Base-by-base conservation (phyloP, 1,140 invertebrate species). In the Rhagoletis zephyria region DNA sequence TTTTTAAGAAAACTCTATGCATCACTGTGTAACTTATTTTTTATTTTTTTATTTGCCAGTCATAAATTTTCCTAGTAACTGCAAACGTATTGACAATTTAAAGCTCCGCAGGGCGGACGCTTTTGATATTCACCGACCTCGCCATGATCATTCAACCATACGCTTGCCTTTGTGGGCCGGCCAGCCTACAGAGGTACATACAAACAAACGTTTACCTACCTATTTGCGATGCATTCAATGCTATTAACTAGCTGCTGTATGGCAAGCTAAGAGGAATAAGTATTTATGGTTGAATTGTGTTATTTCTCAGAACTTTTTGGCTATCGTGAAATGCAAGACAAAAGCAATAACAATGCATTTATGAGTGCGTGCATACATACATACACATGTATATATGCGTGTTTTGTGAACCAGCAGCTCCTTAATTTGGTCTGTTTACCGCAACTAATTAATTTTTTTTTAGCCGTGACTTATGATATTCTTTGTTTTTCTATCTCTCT, bases 361-460 rank as follows among this genome's bases (percentile, higher is more conserved):
- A 10, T 56, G 51, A 7, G 51, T 56, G 51, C 51, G 10, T 56
- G 10, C 51, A 56, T 10, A 56, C 51, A 14, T 45, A 14, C 2
- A 14, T 70, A 70, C 12, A 10, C 45, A 70, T 70, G 19, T 65
- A 65, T 0, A 65, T 65, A 65, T 65, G 9, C 30, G 30, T 30
- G 30, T 30, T 42, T 4, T 5, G 3, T 74, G 9, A 1, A 74
- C 30, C 51, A 56, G 51, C 51, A 56, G 51, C 3, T 56, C 51
- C 10, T 56, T 56, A 1, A 56, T 56, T 56, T 56, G 5, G 10
- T 16, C 12, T 14, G 67, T 42, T 16, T 2, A 7, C 14, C 2
- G 67, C 67, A 42, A 45, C 67, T 74, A 74, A 74, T 74, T 74
- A 74, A 74, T 45, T 19, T 67, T 67, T 67, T 5, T 30, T 67